phyloP scores from a whole-genome alignment of 2,888 invertebrate species.

The Nemotelus pantherinus region DNA sequence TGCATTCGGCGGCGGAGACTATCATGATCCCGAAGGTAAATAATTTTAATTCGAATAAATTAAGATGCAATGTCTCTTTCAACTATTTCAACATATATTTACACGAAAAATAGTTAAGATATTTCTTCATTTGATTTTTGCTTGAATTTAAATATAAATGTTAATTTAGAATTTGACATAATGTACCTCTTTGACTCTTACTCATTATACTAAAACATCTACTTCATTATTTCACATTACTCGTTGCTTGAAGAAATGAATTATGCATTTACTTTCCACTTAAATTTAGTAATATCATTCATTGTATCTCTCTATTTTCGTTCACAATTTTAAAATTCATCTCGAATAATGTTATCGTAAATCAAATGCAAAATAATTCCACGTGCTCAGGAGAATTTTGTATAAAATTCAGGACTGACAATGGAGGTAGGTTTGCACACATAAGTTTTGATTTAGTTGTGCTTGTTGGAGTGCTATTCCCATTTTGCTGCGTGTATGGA shows the following conservation, averaged over 20 bases:
- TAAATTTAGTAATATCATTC: neutral
- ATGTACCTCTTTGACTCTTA: no score
- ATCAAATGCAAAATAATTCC: constrained; percentile 2
- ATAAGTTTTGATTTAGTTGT: constrained; percentile 46
- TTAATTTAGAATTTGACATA: no score
- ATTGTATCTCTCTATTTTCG: constrained; percentile 11
- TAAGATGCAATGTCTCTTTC: neutral
- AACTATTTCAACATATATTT: neutral
- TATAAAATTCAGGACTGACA: constrained; percentile 55
- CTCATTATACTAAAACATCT: no score
- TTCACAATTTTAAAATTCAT: constrained; percentile 5
- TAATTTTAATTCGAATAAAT: neutral
- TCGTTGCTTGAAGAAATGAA: no score
- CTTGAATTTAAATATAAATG: no score
- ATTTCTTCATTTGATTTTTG: no score
- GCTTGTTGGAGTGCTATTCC: constrained; percentile 37
- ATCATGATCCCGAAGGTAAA: constrained; percentile 54
- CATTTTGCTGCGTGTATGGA: neutral
- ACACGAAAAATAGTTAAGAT: no score
- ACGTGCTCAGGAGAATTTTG: constrained; percentile 51
- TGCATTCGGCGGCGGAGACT: constrained; percentile 59
- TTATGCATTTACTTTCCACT: neutral
- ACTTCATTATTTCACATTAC: no score
- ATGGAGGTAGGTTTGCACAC: constrained; percentile 54
- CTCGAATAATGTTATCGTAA: no score